Percentiles rank a stretch among this genome's conserved stretches.
Evolutionary conservation across 53 echinoderm and acorn worm species (phyloP).

Genomic region (Paracentrotus lividus): DNA sequence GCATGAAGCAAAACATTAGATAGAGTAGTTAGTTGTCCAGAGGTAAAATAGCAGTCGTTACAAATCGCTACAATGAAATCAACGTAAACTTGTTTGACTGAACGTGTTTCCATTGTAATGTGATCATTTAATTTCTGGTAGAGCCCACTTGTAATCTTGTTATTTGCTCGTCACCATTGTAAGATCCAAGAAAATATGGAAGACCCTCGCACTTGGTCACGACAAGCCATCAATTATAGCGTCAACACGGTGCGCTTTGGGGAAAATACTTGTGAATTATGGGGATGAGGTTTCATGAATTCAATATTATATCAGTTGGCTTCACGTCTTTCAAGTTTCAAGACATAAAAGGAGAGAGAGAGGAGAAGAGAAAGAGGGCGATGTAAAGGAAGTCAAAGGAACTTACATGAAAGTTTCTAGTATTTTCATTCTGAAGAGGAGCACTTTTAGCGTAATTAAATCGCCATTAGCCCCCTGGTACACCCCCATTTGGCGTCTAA

Average conservation of each 20-base stretch:
- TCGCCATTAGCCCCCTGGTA: slow-evolving; percentile 73
- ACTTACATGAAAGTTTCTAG: slow-evolving; percentile 54
- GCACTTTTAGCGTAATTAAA: slow-evolving; percentile 75
- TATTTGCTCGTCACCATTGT: slow-evolving; percentile 66
- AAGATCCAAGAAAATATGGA: slow-evolving; percentile 53
- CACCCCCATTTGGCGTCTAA: slow-evolving; percentile 71
- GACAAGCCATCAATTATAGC: slow-evolving; percentile 63
- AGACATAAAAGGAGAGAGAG: neutral
- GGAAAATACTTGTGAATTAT: slow-evolving; percentile 61
- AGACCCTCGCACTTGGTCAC: slow-evolving; percentile 46
- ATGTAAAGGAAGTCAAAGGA: neutral
- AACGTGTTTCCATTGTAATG: slow-evolving; percentile 63
- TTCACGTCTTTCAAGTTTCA: slow-evolving; percentile 33
- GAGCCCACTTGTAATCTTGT: slow-evolving; percentile 66
- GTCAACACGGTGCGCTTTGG: slow-evolving; percentile 60
- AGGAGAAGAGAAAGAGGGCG: slow-evolving; percentile 4
- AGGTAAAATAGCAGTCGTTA: slow-evolving; percentile 44
- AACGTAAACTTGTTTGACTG: slow-evolving; percentile 70
- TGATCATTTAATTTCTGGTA: slow-evolving; percentile 67
- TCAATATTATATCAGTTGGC: slow-evolving; percentile 68
- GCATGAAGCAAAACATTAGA: neutral
- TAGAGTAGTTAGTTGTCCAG: slow-evolving; percentile 47
- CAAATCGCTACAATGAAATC: slow-evolving; percentile 69
- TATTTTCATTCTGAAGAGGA: slow-evolving; percentile 67
- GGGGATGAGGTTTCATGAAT: slow-evolving; percentile 67